Percentiles rank a stretch among this genome's conserved stretches.
These are phyloP conservation scores for Leptinotarsa texana DNA, from an alignment of 1,140 invertebrate genomes.

Conservation along the genomic window DNA sequence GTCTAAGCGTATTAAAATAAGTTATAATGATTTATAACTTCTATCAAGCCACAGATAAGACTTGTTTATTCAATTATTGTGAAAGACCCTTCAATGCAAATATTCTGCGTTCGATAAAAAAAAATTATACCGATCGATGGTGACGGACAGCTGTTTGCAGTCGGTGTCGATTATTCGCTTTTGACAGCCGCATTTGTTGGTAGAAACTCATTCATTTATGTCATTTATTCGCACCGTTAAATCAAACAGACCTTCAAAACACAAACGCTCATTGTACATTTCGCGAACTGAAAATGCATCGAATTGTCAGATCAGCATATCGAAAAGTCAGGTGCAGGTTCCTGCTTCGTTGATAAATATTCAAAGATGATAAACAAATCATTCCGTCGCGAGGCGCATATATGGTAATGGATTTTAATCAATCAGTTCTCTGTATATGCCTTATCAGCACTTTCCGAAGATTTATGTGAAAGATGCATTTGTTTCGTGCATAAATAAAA, in stretches of 20 bases:
- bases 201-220: neutral
- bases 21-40: too few species aligned
- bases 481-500: neutral
- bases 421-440: neutral
- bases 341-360: neutral
- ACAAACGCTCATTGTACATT: neutral
- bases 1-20: too few species aligned
- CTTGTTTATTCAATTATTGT: too few species aligned
- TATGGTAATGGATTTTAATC: neutral
- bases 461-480: conserved; percentile 8
- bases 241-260: conserved; percentile 1
- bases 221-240: neutral
- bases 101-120: too few species aligned
- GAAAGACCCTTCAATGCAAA: too few species aligned
- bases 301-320: neutral
- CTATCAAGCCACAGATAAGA: too few species aligned
- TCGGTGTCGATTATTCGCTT: neutral
- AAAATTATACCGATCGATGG: too few species aligned
- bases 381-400: neutral
- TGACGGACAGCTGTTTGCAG: neutral
- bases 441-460: neutral
- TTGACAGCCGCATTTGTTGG: neutral
- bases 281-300: neutral
- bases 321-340: conserved; percentile 5
- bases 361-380: conserved; percentile 6